These are phyloP conservation scores for Thaumatotibia leucotreta DNA, from an alignment of 1,140 invertebrate genomes.

Conservation along the genomic window DNA sequence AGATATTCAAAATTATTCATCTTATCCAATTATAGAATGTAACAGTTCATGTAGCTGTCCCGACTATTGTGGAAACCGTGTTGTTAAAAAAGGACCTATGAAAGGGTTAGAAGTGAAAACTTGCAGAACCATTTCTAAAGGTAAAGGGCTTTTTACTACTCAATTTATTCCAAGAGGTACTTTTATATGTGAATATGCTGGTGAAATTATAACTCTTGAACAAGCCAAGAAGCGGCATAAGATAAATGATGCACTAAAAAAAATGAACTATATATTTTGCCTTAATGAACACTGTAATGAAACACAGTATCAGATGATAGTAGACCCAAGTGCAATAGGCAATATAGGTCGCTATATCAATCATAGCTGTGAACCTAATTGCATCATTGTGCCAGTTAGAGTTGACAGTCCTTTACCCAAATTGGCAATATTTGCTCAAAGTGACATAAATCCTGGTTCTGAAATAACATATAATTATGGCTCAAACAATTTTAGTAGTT, in stretches of 20 bases:
- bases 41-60: slow-evolving; percentile 53
- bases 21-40: slow-evolving; percentile 51
- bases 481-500: slow-evolving; percentile 33
- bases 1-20: slow-evolving; percentile 6
- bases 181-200: slow-evolving; percentile 96
- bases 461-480: slow-evolving; percentile 92
- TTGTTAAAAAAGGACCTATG: slow-evolving; percentile 56
- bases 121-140: slow-evolving; percentile 77
- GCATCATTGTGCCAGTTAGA: slow-evolving; percentile 85
- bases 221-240: slow-evolving; percentile 81
- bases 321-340: slow-evolving; percentile 89
- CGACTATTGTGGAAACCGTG: slow-evolving; percentile 47
- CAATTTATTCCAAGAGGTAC: slow-evolving; percentile 78
- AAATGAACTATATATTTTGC: slow-evolving; percentile 91
- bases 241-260: slow-evolving; percentile 60
- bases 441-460: slow-evolving; percentile 80
- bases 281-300: slow-evolving; percentile 83
- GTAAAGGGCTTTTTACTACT: slow-evolving; percentile 83
- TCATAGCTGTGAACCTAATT: slow-evolving; percentile 93
- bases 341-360: slow-evolving; percentile 95
- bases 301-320: slow-evolving; percentile 79
- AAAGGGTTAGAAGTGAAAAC: slow-evolving; percentile 37
- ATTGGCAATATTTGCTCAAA: slow-evolving; percentile 86
- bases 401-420: slow-evolving; percentile 85
- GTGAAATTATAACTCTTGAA: slow-evolving; percentile 84